Evolutionary conservation across 92 coral and sea anemone genomes (phyloP).

Genomic region (Porites rus): DNA sequence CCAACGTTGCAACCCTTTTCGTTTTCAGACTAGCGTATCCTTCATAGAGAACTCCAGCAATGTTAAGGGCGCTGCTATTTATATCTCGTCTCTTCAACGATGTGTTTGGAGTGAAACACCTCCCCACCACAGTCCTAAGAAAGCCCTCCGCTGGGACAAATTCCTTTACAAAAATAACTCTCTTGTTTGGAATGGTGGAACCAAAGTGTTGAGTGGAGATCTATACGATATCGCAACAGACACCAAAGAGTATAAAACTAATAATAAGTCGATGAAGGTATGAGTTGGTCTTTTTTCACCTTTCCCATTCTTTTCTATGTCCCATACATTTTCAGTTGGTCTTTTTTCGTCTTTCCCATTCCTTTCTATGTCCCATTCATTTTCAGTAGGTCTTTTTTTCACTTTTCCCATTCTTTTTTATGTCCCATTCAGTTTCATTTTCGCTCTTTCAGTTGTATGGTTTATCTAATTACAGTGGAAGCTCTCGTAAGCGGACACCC

Average conservation of each 20-base stretch:
- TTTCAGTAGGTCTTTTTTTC: no score
- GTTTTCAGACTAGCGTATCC: constrained; percentile 71
- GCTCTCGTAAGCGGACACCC: no score
- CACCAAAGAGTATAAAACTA: constrained; percentile 16
- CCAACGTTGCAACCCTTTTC: background rate
- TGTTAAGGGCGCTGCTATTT: constrained; percentile 87
- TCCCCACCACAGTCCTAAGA: constrained; percentile 53
- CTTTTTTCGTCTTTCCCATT: background rate
- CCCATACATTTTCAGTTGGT: background rate
- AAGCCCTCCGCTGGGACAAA: constrained; percentile 84
- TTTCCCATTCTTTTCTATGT: no score
- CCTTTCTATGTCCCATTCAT: background rate
- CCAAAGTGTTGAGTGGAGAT: constrained; percentile 29
- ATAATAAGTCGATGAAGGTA: background rate
- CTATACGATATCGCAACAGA: constrained; percentile 81
- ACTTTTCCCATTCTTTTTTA: no score
- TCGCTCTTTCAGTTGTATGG: no score
- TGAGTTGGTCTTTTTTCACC: background rate
- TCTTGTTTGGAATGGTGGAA: constrained; percentile 22
- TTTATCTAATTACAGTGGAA: no score
- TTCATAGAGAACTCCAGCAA: constrained; percentile 83
- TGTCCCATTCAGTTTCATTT: no score
- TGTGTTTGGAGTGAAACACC: constrained; percentile 83
- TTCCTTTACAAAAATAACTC: constrained; percentile 78
- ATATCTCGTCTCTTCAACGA: constrained; percentile 69